Conservation (phyloP, 2,113 vertebrate species). For the Microcebus murinus region DNA sequence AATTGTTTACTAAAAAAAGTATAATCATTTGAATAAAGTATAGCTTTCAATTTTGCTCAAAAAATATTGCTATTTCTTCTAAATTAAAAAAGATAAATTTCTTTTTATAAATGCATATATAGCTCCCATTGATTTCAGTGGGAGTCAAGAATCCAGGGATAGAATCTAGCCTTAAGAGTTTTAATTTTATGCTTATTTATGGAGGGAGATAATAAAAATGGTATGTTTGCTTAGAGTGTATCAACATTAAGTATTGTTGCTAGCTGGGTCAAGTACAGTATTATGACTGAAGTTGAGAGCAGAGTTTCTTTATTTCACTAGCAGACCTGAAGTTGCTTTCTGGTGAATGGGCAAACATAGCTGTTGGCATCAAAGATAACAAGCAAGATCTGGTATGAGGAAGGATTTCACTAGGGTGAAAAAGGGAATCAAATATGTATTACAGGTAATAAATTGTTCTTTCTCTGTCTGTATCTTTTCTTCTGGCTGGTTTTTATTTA, state of each 20-base stretch:
- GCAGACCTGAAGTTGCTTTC: slow-evolving; percentile 21
- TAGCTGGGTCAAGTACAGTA: slow-evolving; percentile 55
- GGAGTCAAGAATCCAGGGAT: neutral
- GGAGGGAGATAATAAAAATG: slow-evolving; percentile 51
- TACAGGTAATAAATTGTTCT: neutral
- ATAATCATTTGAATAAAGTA: slow-evolving; percentile 32
- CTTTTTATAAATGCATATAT: slow-evolving; percentile 35
- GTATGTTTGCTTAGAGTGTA: neutral
- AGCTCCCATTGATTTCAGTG: slow-evolving; percentile 31
- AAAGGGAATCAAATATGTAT: neutral
- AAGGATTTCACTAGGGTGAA: slow-evolving; percentile 13
- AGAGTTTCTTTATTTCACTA: slow-evolving; percentile 55
- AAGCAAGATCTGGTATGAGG: slow-evolving; percentile 18
- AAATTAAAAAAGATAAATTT: slow-evolving; percentile 42
- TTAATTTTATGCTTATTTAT: slow-evolving; percentile 69
- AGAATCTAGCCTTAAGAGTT: slow-evolving; percentile 51
- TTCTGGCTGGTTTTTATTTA: neutral
- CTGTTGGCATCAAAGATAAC: slow-evolving; percentile 57
- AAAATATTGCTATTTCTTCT: neutral
- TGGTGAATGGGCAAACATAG: slow-evolving; percentile 50
- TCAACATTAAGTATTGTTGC: slow-evolving; percentile 73
- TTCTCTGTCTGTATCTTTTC: neutral
- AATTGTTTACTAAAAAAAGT: neutral
- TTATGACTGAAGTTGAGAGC: slow-evolving; percentile 68
- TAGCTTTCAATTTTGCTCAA: slow-evolving; percentile 49